Conservation (phyloP, 2,888 invertebrate species). For the Aspidapion aeneum region DNA sequence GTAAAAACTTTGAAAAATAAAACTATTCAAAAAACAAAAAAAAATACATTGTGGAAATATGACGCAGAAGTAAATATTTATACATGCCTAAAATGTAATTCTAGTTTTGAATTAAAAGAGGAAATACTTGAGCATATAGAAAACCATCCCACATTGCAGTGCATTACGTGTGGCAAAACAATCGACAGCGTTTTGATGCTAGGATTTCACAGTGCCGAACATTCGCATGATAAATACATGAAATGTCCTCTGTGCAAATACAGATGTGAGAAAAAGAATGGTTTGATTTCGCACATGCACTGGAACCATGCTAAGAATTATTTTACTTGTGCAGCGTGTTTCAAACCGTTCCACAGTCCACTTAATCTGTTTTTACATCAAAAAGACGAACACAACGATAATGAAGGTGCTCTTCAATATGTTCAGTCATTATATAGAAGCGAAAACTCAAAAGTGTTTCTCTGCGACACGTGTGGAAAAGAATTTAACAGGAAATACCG, state of each 20-base stretch:
- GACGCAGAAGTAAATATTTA: not conserved
- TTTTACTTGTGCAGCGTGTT: slow-evolving; percentile 20
- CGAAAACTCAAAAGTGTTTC: slow-evolving; percentile 10
- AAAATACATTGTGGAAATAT: not conserved
- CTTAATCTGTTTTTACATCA: slow-evolving; percentile 17
- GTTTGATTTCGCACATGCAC: slow-evolving; percentile 30
- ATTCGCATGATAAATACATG: slow-evolving; percentile 35
- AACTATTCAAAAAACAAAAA: too few species aligned
- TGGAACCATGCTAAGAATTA: slow-evolving; percentile 23
- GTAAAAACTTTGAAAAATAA: too few species aligned
- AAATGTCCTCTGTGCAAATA: slow-evolving; percentile 41
- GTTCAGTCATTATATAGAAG: not conserved
- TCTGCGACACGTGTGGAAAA: slow-evolving; percentile 43
- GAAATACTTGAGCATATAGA: not conserved
- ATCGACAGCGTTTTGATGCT: slow-evolving; percentile 25
- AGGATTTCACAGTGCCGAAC: slow-evolving; percentile 39
- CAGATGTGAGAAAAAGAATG: slow-evolving; percentile 37
- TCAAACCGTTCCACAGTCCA: slow-evolving; percentile 17
- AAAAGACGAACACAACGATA: slow-evolving; percentile 14
- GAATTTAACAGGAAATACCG: slow-evolving; percentile 39
- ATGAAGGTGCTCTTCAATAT: not conserved
- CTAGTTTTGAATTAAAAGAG: not conserved
- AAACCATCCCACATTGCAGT: not conserved
- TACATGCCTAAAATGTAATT: not conserved
- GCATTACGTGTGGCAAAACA: slow-evolving; percentile 12